A percentile compares a stretch with the other conserved stretches of the same genome.
Evolutionary conservation across 2,797 vertebrate species (phyloP).

Genomic region (Prunella strophiata): DNA sequence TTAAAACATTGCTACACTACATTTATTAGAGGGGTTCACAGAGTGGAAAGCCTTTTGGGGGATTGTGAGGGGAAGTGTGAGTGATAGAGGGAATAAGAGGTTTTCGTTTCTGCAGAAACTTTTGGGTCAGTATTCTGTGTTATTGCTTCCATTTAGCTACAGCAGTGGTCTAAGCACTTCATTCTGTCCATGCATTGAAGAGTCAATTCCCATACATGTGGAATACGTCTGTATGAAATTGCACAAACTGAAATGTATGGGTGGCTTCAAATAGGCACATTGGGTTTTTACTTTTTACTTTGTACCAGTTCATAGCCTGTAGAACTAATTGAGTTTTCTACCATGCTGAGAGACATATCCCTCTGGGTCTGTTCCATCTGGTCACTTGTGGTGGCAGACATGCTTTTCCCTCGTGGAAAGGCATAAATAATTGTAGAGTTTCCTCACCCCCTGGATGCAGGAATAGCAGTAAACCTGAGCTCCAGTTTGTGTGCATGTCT

Average conservation of each 20-base stretch:
- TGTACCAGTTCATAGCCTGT: not conserved
- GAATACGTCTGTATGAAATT: not conserved
- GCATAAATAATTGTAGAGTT: not conserved
- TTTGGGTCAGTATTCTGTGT: not conserved
- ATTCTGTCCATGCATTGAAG: not conserved
- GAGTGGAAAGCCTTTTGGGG: not conserved
- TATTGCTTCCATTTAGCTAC: not conserved
- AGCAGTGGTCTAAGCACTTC: fast-evolving
- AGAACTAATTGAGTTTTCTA: not conserved
- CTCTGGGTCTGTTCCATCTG: not conserved
- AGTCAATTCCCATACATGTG: not conserved
- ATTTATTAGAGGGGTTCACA: not conserved
- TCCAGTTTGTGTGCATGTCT: not conserved
- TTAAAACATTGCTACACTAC: not conserved
- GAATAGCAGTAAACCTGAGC: not conserved
- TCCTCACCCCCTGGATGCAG: not conserved
- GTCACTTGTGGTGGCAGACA: not conserved
- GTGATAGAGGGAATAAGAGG: not conserved
- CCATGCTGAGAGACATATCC: not conserved
- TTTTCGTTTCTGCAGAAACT: not conserved
- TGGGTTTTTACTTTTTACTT: not conserved
- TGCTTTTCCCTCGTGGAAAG: not conserved
- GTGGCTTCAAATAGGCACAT: not conserved
- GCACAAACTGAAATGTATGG: not conserved
- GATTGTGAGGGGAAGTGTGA: fast-evolving